Evolutionary conservation across 2,113 vertebrate genomes (phyloP).

Genomic region (Salvelinus sp.): DNA sequence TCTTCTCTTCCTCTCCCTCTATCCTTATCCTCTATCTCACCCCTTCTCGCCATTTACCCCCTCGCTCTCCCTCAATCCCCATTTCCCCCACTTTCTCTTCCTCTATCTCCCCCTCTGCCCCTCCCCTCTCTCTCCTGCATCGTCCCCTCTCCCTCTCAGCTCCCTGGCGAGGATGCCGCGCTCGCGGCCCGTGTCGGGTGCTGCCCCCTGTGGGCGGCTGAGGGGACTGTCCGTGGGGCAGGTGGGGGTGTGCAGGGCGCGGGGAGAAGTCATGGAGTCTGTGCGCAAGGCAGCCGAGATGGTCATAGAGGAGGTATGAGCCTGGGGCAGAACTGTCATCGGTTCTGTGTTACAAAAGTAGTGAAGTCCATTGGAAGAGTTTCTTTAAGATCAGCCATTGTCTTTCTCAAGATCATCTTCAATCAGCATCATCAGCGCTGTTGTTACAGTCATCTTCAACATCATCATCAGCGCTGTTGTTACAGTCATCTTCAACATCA

Average conservation of each 20-base stretch:
- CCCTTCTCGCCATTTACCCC: constrained; percentile 9
- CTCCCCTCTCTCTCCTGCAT: neutral
- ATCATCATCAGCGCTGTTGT: too few relatives aligned
- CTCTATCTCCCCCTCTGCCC: constrained; percentile 2
- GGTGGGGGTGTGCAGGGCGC: constrained; percentile 67
- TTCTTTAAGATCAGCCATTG: too few relatives aligned
- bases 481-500: too few relatives aligned
- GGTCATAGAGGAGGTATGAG: constrained; percentile 75
- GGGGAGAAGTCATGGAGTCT: constrained; percentile 77
- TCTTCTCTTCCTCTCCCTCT: constrained; percentile 20
- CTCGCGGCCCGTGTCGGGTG: constrained; percentile 64
- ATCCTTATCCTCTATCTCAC: constrained; percentile 2
- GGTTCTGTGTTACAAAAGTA: too few relatives aligned
- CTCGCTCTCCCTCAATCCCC: constrained; percentile 6
- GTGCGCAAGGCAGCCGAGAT: constrained; percentile 70
- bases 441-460: too few relatives aligned
- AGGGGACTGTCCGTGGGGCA: constrained; percentile 75
- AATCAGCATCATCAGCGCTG: too few relatives aligned
- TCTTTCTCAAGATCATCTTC: too few relatives aligned
- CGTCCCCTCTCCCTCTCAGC: constrained; percentile 43
- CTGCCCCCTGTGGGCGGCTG: constrained; percentile 67
- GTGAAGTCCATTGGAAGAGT: too few relatives aligned
- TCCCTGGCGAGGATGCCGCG: constrained; percentile 76
- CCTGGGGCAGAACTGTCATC: neutral
- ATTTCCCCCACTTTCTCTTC: constrained; percentile 31